Evolutionary conservation across 2,797 vertebrate genomes (phyloP), one percentile per base, ranked within the genome.

Genomic region (Microctenopoma steveboyesi): DNA sequence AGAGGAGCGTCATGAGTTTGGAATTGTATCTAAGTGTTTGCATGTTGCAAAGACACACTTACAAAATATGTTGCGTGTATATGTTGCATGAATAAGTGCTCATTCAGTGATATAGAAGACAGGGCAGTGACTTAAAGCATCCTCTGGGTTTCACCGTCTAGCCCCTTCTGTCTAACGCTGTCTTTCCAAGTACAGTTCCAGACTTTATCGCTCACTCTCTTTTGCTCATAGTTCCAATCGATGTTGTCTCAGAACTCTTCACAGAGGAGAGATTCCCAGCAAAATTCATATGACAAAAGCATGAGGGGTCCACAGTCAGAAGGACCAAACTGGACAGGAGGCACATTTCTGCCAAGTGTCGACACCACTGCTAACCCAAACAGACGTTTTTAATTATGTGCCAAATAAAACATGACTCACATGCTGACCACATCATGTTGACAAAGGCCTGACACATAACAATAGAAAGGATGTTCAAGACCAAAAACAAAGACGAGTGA

Each of bases 351-450:
- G 70, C 55, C 50, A 25, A 48, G 43, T 25, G n/a, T 74, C 74
- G 70, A 87, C 74, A 81, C 56, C 64, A 65, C 13, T 0, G 2
- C 45, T 6, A 46, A 74, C 55, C 59, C 61, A 64, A 69, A 70
- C 73, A 66, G 58, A 55, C 62, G 69, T 53, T 62, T 69, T 45
- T 64, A 69, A 72, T 76, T 43, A 52, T 51, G 48, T 58, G 67
- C 72, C 64, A 71, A 75, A 54, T 79, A 66, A 74, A 86, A 88
- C 75, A 63, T 51, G 40, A 74, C 84, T 69, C 76, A 77, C 52
- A 52, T 78, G 77, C 82, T 57, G 18, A 47, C 61, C 65, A 3
- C 60, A 60, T 70, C 74, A 47, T 63, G 63, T 64, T 11, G 16
- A 52, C 8, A 13, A 42, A 72, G 60, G 59, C 71, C 37, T 46